phyloP scores from a whole-genome alignment of 2,888 invertebrate genomes.

The Hirtodrosophila histrioides region DNA sequence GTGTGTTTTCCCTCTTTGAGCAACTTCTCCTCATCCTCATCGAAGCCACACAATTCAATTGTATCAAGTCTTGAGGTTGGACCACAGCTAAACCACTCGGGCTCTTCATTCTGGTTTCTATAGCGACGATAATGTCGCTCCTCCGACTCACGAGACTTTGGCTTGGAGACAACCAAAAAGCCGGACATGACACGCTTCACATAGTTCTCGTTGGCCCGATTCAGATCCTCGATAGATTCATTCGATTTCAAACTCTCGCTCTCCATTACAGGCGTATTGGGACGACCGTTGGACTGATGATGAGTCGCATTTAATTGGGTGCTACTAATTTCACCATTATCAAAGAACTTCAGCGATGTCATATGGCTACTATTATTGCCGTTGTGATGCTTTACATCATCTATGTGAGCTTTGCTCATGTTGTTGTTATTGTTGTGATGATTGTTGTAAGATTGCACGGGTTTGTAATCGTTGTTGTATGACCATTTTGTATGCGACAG shows the following conservation, averaged over 20 bases:
- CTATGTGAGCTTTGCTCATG: constrained; percentile 37
- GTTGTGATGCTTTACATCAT: constrained; percentile 38
- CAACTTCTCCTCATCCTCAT: constrained; percentile 76
- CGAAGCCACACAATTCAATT: constrained; percentile 82
- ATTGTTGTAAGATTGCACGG: constrained; percentile 35
- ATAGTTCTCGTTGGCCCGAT: constrained; percentile 78
- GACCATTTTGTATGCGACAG: constrained; percentile 79
- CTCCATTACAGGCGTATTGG: constrained; percentile 63
- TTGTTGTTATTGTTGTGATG: constrained; percentile 18
- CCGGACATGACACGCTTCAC: constrained; percentile 81
- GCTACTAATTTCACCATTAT: constrained; percentile 63
- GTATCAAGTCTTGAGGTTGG: constrained; percentile 83
- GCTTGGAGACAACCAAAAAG: constrained; percentile 80
- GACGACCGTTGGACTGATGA: constrained; percentile 45
- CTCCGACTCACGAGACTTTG: constrained; percentile 75
- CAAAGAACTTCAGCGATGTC: constrained; percentile 64
- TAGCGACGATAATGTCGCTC: constrained; percentile 78
- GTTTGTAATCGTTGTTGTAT: constrained; percentile 48
- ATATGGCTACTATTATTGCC: constrained; percentile 30
- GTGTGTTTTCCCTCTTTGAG: constrained; percentile 43
- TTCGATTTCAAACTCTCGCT: constrained; percentile 61
- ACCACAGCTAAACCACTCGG: constrained; percentile 83
- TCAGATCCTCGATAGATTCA: constrained; percentile 63
- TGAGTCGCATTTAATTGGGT: constrained; percentile 19
- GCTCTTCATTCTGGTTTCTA: constrained; percentile 81